Conservation (phyloP, 2,888 invertebrate species). For the Shargacucullia verbasci region DNA sequence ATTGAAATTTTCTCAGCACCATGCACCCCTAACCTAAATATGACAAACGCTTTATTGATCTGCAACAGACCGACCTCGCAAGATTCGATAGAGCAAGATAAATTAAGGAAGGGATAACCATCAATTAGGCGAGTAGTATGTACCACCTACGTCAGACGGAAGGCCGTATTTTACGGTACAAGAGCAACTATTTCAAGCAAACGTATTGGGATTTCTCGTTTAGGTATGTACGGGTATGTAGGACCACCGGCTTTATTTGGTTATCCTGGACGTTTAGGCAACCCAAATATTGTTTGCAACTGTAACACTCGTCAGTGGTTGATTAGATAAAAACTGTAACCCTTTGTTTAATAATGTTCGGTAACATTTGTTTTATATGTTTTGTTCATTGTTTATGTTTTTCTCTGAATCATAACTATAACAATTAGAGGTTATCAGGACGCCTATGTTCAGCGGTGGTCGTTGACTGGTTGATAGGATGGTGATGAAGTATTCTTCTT, state of each 20-base stretch:
- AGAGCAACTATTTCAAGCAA: slow-evolving; percentile 42
- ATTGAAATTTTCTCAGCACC: background rate
- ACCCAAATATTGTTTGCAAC: slow-evolving; percentile 43
- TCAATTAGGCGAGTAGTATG: slow-evolving; percentile 44
- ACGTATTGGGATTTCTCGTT: slow-evolving; percentile 46
- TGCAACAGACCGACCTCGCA: slow-evolving; percentile 24
- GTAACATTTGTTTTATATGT: no score
- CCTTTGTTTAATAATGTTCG: no score
- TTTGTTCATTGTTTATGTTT: no score
- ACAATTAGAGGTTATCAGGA: no score
- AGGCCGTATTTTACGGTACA: slow-evolving; percentile 40
- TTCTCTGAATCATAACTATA: no score
- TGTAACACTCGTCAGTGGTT: slow-evolving; percentile 6
- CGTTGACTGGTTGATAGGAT: no score
- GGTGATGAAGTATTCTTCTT: no score
- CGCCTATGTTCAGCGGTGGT: no score
- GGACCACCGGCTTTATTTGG: slow-evolving; percentile 32
- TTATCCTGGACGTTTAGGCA: slow-evolving; percentile 40
- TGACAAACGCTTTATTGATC: slow-evolving; percentile 36
- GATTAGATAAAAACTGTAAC: no score
- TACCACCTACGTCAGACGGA: slow-evolving; percentile 17
- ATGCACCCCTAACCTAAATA: slow-evolving; percentile 18
- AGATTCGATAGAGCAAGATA: slow-evolving; percentile 44
- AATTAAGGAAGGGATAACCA: slow-evolving; percentile 50
- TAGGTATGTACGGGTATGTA: slow-evolving; percentile 20